phyloP scores from a whole-genome alignment of 2,797 vertebrate genomes.

The Poecilia picta region DNA sequence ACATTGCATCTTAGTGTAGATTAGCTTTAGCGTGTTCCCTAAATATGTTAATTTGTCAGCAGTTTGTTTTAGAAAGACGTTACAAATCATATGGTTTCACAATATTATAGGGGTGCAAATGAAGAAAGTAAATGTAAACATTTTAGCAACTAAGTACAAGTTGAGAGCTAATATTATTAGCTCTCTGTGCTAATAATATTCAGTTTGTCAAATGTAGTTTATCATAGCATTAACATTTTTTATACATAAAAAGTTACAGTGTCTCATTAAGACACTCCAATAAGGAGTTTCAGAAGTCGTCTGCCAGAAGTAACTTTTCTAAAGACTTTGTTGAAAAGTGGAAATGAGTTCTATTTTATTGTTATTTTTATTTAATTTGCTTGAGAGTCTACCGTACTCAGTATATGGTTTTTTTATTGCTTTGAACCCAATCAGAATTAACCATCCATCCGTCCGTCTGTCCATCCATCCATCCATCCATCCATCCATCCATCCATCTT shows the following conservation, averaged over 20 bases:
- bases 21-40: neutral
- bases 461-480: too few species aligned
- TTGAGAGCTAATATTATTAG: too few species aligned
- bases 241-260: neutral
- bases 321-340: neutral
- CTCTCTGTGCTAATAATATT: neutral
- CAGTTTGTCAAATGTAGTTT: too few species aligned
- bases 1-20: neutral
- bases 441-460: neutral
- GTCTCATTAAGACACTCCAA: neutral
- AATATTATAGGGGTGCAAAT: constrained; percentile 4
- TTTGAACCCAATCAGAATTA: neutral
- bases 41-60: constrained; percentile 17
- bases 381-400: neutral
- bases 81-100: constrained; percentile 18
- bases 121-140: neutral
- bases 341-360: neutral
- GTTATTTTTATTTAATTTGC: neutral
- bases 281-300: neutral
- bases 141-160: neutral
- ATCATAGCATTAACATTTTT: neutral
- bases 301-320: neutral
- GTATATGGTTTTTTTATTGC: neutral
- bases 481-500: too few species aligned
- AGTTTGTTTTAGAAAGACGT: constrained; percentile 21